Evolutionary conservation across 2,888 invertebrate genomes (phyloP).

Genomic region (Drepana falcataria): DNA sequence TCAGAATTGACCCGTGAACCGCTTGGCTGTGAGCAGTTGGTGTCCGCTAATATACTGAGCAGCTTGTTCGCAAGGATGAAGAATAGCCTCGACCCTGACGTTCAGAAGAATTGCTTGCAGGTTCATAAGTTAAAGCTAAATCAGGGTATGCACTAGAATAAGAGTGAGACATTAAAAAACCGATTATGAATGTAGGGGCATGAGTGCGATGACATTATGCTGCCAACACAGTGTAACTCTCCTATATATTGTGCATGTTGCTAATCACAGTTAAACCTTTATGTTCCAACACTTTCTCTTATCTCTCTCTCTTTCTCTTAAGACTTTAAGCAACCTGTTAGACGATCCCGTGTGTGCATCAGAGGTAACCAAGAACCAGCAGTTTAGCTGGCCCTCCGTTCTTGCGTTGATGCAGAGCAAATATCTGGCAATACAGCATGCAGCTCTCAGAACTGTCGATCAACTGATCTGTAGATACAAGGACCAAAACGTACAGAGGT

Average conservation of each 20-base stretch:
- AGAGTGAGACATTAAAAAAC: too few species aligned
- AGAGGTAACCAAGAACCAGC: slow-evolving; percentile 65
- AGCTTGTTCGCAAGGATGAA: slow-evolving; percentile 69
- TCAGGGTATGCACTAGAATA: too few species aligned
- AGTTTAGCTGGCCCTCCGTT: slow-evolving; percentile 68
- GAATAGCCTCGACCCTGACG: slow-evolving; percentile 75
- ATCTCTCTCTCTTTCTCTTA: neutral
- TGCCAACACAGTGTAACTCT: too few species aligned
- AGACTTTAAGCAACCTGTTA: slow-evolving; percentile 72
- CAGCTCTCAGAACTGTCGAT: slow-evolving; percentile 65
- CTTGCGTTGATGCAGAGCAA: slow-evolving; percentile 68
- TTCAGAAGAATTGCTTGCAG: slow-evolving; percentile 76
- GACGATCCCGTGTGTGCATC: slow-evolving; percentile 67
- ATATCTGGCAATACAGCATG: slow-evolving; percentile 70
- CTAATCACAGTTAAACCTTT: too few species aligned
- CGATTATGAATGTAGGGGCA: too few species aligned
- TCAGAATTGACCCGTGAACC: slow-evolving; percentile 71
- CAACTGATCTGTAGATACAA: slow-evolving; percentile 66
- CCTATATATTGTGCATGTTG: too few species aligned
- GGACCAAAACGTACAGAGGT: slow-evolving; percentile 66
- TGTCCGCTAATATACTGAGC: slow-evolving; percentile 61
- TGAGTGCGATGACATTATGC: too few species aligned
- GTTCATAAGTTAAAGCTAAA: slow-evolving; percentile 28
- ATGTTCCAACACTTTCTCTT: too few species aligned
- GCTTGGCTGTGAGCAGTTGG: slow-evolving; percentile 63